Conservation (phyloP, 2,797 vertebrate species). For the Clarias laeviceps region DNA sequence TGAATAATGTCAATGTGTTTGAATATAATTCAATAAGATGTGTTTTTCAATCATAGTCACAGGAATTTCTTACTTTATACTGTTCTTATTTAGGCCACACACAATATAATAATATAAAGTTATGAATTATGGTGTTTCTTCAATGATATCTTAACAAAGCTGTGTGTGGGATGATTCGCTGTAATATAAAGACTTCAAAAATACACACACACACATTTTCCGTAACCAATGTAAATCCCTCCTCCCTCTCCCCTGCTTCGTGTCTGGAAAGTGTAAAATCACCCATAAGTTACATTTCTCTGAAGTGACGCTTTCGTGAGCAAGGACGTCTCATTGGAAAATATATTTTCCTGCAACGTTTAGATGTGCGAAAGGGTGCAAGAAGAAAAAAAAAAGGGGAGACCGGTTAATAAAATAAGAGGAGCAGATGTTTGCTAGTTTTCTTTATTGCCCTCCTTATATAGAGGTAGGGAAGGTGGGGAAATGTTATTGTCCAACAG, state of each 20-base stretch:
- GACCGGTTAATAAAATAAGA: neutral
- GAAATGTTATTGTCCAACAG: constrained; percentile 79
- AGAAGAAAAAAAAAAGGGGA: too few species aligned
- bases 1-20: too few species aligned
- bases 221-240: neutral
- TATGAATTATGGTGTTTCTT: neutral
- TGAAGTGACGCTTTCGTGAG: neutral
- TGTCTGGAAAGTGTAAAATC: constrained; percentile 12
- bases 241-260: too few species aligned
- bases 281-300: neutral
- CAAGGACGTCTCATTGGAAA: neutral
- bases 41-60: neutral
- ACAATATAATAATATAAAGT: neutral
- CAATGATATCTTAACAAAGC: neutral
- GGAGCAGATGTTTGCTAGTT: too few species aligned
- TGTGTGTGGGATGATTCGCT: constrained; percentile 1
- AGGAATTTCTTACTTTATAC: neutral
- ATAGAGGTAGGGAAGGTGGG: constrained; percentile 70
- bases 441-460: constrained; percentile 33
- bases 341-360: neutral
- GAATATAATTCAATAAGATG: too few species aligned
- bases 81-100: neutral
- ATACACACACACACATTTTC: too few species aligned
- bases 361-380: neutral
- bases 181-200: constrained; percentile 2